These are phyloP conservation scores for Trichechus manatus DNA, from an alignment of 2,113 vertebrate genomes.

Conservation along the genomic window DNA sequence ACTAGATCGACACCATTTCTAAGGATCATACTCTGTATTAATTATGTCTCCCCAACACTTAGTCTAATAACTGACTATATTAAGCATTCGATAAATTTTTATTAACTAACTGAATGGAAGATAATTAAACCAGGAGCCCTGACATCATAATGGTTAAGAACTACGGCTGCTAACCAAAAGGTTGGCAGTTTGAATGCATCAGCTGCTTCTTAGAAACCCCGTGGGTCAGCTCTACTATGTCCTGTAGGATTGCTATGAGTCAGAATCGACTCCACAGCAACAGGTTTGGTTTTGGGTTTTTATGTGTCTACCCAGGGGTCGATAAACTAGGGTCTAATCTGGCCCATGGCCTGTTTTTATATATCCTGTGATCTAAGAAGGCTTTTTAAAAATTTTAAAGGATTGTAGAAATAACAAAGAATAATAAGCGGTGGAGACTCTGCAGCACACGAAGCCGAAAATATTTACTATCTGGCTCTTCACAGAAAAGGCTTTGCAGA, in stretches of 20 bases:
- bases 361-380: neutral
- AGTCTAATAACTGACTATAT: neutral
- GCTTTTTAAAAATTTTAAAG: neutral
- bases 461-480: neutral
- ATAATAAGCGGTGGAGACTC: neutral
- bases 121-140: neutral
- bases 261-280: too few relatives aligned
- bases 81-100: neutral
- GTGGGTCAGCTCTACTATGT: too few relatives aligned
- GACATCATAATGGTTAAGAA: too few relatives aligned
- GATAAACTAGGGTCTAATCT: neutral
- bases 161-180: too few relatives aligned
- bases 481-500: neutral
- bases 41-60: neutral
- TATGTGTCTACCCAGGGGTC: neutral
- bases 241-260: too few relatives aligned
- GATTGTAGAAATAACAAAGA: neutral
- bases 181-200: too few relatives aligned
- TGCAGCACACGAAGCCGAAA: neutral
- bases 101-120: neutral
- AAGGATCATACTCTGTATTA: neutral
- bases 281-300: too few relatives aligned
- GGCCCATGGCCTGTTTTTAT: neutral
- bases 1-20: neutral
- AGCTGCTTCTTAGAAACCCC: too few relatives aligned